These are phyloP conservation scores for Hiodon alosoides DNA, from an alignment of 2,113 vertebrate species.

Conservation along the genomic window DNA sequence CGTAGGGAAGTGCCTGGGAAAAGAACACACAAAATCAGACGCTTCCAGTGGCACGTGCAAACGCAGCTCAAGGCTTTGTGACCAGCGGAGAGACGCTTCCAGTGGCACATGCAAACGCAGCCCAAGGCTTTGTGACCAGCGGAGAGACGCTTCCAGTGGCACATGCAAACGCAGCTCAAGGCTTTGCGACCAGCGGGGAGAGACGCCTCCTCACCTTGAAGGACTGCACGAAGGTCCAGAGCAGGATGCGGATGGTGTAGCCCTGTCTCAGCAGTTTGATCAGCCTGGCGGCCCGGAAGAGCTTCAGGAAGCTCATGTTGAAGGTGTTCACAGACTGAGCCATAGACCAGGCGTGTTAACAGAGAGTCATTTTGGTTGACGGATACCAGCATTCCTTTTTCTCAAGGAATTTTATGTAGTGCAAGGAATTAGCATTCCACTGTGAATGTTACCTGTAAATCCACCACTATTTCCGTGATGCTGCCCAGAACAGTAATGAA, in stretches of 20 bases:
- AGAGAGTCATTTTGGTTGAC: too few relatives aligned
- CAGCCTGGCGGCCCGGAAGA: slow-evolving; percentile 89
- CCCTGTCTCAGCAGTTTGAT: slow-evolving; percentile 96
- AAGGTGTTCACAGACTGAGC: slow-evolving; percentile 73
- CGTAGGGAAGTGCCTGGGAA: slow-evolving; percentile 88
- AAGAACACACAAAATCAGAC: background rate
- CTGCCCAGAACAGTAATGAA: slow-evolving; percentile 97
- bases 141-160: background rate
- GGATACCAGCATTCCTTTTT: background rate
- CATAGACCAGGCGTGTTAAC: slow-evolving; percentile 7
- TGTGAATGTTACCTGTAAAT: slow-evolving; percentile 58
- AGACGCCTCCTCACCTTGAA: slow-evolving; percentile 79
- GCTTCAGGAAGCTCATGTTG: slow-evolving; percentile 98
- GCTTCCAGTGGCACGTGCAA: background rate
- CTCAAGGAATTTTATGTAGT: too few relatives aligned
- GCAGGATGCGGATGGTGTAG: slow-evolving; percentile 94
- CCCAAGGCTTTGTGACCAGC: background rate
- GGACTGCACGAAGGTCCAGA: slow-evolving; percentile 97
- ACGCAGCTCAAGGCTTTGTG: background rate
- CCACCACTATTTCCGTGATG: slow-evolving; percentile 90
- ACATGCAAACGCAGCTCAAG: background rate
- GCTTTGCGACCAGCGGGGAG: background rate
- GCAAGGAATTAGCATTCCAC: background rate
- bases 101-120: background rate
- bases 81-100: background rate